Percentiles rank a stretch among this genome's conserved stretches.
These are phyloP conservation scores for Diglossa brunneiventris DNA, from an alignment of 2,113 vertebrate genomes.

Conservation along the genomic window DNA sequence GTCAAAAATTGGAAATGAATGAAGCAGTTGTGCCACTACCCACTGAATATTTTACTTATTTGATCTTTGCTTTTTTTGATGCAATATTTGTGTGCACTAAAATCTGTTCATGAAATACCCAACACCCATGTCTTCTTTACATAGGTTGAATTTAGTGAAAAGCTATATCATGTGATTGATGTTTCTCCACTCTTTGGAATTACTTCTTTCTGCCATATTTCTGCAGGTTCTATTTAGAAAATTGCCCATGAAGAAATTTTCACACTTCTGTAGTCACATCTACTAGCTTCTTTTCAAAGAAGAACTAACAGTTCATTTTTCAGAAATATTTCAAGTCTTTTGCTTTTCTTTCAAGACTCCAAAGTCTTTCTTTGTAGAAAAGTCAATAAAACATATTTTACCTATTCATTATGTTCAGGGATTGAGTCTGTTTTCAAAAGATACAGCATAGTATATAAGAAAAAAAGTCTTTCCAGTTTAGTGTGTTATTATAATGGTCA, in stretches of 20 bases:
- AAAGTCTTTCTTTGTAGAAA: neutral
- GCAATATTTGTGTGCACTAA: neutral
- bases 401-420: neutral
- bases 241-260: neutral
- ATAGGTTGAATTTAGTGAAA: neutral
- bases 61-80: neutral
- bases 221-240: neutral
- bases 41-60: neutral
- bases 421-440: neutral
- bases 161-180: neutral
- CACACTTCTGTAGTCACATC: neutral
- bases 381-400: neutral
- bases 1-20: neutral
- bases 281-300: neutral
- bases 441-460: neutral
- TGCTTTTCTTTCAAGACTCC: neutral
- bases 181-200: neutral
- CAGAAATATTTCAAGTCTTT: neutral
- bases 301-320: neutral
- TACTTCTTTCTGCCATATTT: neutral
- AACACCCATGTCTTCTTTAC: neutral
- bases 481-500: neutral
- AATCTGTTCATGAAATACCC: neutral
- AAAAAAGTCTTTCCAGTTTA: neutral
- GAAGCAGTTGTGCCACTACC: accelerated